Conservation (phyloP, 2,888 invertebrate genomes). For the Xanthia icteritia region DNA sequence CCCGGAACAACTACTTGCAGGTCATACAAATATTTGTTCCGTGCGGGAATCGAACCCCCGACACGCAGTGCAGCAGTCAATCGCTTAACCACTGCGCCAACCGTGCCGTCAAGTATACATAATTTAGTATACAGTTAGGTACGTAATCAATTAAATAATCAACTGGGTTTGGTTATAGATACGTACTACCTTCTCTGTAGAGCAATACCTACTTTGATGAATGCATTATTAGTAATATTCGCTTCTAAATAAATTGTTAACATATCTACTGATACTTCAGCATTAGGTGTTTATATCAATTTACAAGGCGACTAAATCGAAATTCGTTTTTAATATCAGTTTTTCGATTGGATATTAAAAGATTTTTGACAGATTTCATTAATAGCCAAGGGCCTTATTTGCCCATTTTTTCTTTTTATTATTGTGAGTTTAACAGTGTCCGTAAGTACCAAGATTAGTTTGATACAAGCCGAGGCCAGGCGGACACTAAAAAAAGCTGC, state of each 20-base stretch:
- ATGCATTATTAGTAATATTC: background rate
- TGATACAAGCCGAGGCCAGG: background rate
- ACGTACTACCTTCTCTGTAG: background rate
- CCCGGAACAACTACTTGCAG: no score
- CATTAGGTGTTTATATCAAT: no score
- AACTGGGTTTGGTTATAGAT: background rate
- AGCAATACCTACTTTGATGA: background rate
- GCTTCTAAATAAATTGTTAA: no score
- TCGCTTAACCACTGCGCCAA: no score
- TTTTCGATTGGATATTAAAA: background rate
- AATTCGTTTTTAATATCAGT: no score
- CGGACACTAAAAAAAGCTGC: conserved; percentile 29
- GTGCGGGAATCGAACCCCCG: no score
- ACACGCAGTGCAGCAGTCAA: no score
- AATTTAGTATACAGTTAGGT: no score
- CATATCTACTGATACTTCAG: no score
- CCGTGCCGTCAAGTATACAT: no score
- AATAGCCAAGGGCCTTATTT: background rate
- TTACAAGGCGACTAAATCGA: no score
- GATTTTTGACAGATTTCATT: background rate
- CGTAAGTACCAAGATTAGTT: background rate
- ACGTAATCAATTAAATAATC: background rate
- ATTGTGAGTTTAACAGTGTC: background rate
- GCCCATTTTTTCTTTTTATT: background rate
- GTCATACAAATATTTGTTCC: no score